Evolutionary conservation across 2,113 vertebrate genomes (phyloP).

Genomic region (Aphelocoma coerulescens): DNA sequence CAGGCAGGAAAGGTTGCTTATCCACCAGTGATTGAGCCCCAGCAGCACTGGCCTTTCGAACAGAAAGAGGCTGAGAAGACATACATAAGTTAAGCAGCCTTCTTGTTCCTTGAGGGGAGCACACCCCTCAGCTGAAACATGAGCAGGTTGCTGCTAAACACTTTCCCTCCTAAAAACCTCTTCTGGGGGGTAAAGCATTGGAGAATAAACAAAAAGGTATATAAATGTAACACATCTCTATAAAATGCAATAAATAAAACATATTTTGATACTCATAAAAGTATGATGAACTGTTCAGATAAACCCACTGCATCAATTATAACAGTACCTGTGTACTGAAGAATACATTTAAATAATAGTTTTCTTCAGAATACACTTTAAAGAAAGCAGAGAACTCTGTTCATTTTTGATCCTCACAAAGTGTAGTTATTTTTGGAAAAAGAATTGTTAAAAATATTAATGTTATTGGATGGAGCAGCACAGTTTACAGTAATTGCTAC

Average conservation of each 20-base stretch:
- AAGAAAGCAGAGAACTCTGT: conserved; percentile 18
- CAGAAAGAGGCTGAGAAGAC: conserved; percentile 31
- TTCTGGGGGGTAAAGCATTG: neutral
- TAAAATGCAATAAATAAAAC: neutral
- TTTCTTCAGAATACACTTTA: conserved; percentile 26
- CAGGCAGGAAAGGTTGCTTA: conserved; percentile 56
- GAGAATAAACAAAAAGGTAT: neutral
- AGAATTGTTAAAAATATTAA: conserved; percentile 41
- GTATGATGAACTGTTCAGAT: conserved; percentile 24
- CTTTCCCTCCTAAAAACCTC: neutral
- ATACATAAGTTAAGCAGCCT: conserved; percentile 46
- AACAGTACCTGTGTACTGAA: neutral
- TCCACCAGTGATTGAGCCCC: conserved; percentile 62
- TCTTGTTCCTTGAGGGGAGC: conserved; percentile 39
- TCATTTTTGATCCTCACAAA: conserved; percentile 56
- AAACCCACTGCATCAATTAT: neutral
- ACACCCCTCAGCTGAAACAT: neutral
- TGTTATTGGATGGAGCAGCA: conserved; percentile 37
- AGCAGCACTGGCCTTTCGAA: conserved; percentile 52
- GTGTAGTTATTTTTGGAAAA: conserved; percentile 52
- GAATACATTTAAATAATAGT: conserved; percentile 19
- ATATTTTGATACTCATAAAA: neutral
- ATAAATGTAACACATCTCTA: neutral
- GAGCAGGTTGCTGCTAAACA: neutral
- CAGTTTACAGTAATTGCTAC: conserved; percentile 57